A percentile compares a stretch with the other conserved stretches of the same genome.
These are phyloP conservation scores for Pseudopodoces humilis DNA, from an alignment of 2,113 vertebrate species.

Conservation along the genomic window DNA sequence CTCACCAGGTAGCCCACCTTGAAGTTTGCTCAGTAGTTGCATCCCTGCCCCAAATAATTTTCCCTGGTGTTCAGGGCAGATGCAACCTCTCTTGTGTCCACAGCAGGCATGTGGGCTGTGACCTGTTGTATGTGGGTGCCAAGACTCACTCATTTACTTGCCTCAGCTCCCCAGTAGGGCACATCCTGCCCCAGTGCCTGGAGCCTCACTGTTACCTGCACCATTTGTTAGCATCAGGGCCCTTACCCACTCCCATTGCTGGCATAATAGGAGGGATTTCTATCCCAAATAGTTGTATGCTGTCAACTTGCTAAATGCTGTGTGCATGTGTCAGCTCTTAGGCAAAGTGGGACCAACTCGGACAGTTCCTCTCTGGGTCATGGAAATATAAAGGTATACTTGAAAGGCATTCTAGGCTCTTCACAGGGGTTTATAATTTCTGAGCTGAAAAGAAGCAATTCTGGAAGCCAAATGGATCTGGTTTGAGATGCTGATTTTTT, in stretches of 20 bases:
- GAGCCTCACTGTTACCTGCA: fast-evolving
- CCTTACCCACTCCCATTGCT: neutral
- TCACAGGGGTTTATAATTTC: neutral
- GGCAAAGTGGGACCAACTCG: neutral
- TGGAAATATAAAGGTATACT: neutral
- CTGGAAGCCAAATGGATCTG: neutral
- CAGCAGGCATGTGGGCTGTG: neutral
- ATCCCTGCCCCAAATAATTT: fast-evolving
- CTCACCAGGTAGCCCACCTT: neutral
- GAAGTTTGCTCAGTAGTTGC: neutral
- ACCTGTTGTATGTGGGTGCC: fast-evolving
- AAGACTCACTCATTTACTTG: fast-evolving
- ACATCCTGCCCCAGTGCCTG: neutral
- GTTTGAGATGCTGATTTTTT: neutral
- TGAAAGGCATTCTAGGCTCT: neutral
- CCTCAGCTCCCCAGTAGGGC: fast-evolving
- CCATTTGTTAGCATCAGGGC: neutral
- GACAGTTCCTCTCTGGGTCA: neutral
- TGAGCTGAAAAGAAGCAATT: neutral
- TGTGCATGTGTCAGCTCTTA: neutral
- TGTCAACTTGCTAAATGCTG: neutral
- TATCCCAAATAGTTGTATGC: neutral
- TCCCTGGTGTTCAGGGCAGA: neutral
- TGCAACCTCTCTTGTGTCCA: neutral
- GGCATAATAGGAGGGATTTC: neutral